These are phyloP conservation scores for Dendrocincla fuliginosa DNA, from an alignment of 2,797 vertebrate species.

Conservation along the genomic window DNA sequence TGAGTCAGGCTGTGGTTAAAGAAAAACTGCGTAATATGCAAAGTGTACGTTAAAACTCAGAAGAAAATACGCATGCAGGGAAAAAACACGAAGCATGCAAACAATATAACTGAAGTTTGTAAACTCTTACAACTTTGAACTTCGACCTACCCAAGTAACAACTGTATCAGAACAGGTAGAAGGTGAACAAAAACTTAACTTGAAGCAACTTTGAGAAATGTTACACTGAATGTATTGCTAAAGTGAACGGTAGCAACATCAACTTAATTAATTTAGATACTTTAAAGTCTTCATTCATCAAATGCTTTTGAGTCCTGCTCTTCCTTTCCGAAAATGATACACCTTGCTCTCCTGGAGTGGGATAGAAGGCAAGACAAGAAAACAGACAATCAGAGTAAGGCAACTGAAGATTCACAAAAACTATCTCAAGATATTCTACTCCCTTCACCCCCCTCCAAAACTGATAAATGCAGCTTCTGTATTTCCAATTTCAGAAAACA, in stretches of 20 bases:
- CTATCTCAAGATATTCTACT: neutral
- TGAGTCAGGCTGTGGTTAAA: neutral
- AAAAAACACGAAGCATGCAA: slow-evolving; percentile 40
- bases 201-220: neutral
- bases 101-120: neutral
- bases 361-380: neutral
- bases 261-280: neutral
- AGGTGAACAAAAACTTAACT: neutral
- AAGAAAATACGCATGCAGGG: slow-evolving; percentile 65
- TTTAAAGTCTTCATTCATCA: slow-evolving; percentile 61
- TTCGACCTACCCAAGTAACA: slow-evolving; percentile 34
- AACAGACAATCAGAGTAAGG: neutral
- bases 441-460: neutral
- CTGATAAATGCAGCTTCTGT: neutral
- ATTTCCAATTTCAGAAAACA: neutral
- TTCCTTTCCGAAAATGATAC: slow-evolving; percentile 78
- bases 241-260: slow-evolving; percentile 1
- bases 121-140: slow-evolving; percentile 47
- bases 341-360: slow-evolving; percentile 74
- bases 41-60: slow-evolving; percentile 53
- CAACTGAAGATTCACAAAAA: neutral
- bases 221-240: neutral
- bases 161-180: slow-evolving; percentile 26
- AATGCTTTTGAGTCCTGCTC: slow-evolving; percentile 73
- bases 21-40: slow-evolving; percentile 52